Evolutionary conservation across 1,140 invertebrate genomes (phyloP).

Genomic region (Lepidurus arcticus): DNA sequence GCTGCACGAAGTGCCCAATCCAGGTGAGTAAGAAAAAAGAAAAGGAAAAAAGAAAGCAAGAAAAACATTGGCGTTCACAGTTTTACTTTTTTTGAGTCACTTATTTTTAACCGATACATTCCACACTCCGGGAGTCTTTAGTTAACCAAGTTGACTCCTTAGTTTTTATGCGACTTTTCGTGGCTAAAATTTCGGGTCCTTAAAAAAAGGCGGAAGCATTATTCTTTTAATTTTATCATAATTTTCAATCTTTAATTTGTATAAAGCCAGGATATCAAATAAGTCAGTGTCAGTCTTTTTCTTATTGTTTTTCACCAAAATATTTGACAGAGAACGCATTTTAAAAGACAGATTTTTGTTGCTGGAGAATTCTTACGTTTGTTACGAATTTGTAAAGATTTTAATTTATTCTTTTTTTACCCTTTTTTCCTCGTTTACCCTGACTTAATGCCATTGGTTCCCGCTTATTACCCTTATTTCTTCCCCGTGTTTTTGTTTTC

Average conservation of each 20-base stretch:
- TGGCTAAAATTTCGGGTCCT: no score
- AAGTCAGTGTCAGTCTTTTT: neutral
- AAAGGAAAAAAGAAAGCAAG: neutral
- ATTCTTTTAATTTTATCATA: no score
- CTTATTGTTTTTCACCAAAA: neutral
- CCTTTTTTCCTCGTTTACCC: neutral
- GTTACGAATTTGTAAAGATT: neutral
- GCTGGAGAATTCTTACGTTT: conserved; percentile 16
- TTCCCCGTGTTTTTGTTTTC: conserved; percentile 34
- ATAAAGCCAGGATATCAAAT: neutral
- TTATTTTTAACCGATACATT: no score
- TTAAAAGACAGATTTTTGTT: conserved; percentile 7
- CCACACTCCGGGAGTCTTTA: no score
- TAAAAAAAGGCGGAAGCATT: no score
- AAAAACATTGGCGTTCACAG: no score
- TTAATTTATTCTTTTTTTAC: conserved; percentile 28
- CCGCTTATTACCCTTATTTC: conserved; percentile 35
- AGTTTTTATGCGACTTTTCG: no score
- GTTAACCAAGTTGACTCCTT: no score
- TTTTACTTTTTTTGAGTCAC: no score
- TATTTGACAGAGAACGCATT: neutral
- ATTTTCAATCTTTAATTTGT: no score
- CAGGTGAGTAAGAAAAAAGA: neutral
- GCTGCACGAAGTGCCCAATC: conserved; percentile 7
- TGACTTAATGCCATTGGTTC: conserved; percentile 20